Base-by-base conservation (phyloP, 2,888 invertebrate species). In the Synanthedon tipuliformis region DNA sequence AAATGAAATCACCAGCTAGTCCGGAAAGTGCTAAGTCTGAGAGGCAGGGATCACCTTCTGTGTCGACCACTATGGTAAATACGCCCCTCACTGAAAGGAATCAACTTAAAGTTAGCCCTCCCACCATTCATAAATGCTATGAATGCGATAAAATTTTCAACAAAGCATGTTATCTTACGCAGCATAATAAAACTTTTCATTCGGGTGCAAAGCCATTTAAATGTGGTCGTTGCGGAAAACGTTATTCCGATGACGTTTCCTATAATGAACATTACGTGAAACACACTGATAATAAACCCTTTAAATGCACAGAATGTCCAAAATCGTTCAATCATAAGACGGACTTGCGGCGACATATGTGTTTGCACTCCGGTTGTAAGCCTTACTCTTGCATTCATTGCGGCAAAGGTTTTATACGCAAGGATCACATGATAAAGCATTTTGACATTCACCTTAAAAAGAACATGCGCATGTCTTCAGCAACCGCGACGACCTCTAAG, bases 241-340 rank as follows among this genome's bases (percentile, higher is more conserved):
- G 95, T 41, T 96, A 94, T 79, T 90, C 92, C 51, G 90, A 89
- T 68, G 92, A 93, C 64, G 86, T 88, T 27, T 88, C 90, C n/a
- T 93, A 92, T 71, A 89, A 91, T 59, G 91, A 91, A 64, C 96
- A 96, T 74, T 87, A 91, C 69, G 88, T 89, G 40, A 94, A 95
- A 71, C 95, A 95, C 75, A 79, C 92, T 13, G 92, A 93, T 55
- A 93, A 95, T 59, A 95, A 96, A 73, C 95, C 95, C 12, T 94
- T 94, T 82, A 95, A 95, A 82, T 96, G 96, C 82, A 91, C 91
- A 55, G 88, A 90, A 56, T 96, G 95, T 69, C 94, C 94, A 15
- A 96, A 96, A 76, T 93, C 94, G 66, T 96, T 96, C 80, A 95
- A 95, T 73, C 95, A 96, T 82, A 96, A 95, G 80, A 95, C 95